Evolutionary conservation across 1,140 invertebrate species (phyloP).

Genomic region (Cherax quadricarinatus): DNA sequence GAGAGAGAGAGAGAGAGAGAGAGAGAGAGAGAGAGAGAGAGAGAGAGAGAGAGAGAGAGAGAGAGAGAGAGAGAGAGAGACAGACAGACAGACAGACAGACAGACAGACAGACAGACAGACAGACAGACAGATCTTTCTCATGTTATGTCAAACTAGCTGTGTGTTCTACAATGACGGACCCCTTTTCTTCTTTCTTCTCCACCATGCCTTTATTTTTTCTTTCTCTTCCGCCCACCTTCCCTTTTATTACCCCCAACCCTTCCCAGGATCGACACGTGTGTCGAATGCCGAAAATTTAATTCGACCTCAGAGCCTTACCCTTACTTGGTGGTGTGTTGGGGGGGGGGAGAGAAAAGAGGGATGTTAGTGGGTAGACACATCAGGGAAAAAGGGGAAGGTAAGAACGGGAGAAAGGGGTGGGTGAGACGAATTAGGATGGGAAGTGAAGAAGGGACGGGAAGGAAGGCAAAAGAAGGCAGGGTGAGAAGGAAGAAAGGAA

Average conservation of each 20-base stretch:
- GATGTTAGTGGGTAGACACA: too few species aligned
- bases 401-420: background rate
- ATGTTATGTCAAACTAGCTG: too few species aligned
- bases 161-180: too few species aligned
- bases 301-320: background rate
- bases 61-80: slow-evolving; percentile 38
- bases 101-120: slow-evolving; percentile 7
- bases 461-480: background rate
- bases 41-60: slow-evolving; percentile 20
- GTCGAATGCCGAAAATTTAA: background rate
- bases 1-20: background rate
- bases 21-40: slow-evolving; percentile 48
- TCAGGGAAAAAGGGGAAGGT: too few species aligned
- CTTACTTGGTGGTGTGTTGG: background rate
- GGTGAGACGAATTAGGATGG: background rate
- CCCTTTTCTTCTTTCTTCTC: too few species aligned
- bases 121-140: background rate
- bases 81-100: slow-evolving; percentile 2
- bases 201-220: too few species aligned
- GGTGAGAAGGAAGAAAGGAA: background rate
- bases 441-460: background rate
- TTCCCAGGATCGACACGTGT: too few species aligned
- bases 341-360: background rate
- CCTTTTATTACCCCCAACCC: too few species aligned
- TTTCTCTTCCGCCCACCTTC: too few species aligned